Evolutionary conservation across 2,113 vertebrate species (phyloP), one percentile per base, ranked within the genome.

Genomic region (Cyanoderma ruficeps): DNA sequence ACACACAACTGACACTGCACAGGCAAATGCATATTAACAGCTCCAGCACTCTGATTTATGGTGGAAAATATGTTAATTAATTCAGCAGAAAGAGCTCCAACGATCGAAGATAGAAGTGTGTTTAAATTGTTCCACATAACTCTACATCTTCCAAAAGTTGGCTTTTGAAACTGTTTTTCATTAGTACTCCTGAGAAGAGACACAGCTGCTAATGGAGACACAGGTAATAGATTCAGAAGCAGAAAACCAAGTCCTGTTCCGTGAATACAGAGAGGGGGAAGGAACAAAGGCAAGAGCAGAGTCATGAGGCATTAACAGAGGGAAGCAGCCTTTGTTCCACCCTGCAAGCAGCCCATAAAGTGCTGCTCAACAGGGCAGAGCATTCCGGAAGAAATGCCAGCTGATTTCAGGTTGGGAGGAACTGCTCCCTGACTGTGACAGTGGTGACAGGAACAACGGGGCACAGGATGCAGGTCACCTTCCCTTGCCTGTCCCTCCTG

Each of bases 311-410:
- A 60, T 11, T 23, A 37, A 13, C 0, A 52, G 71, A 80, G 59
- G 83, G 78, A 72, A 88, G 68, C 39, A 77, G 71, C 44, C 31
- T 86, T 90, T 83, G 79, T 61, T 94, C 67, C 65, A 9, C 79
- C 65, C 80, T 41, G 75, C 83, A 88, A 75, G 63, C 41, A 76
- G 23, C 91, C 79, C 57, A 61, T 6, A 15, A 89, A 82, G 60
- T 82, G 78, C 71, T 86, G 80, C 81, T 61, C 35, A 67, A 53
- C 55, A 19, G 83, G n/a, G 87, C 77, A 94, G n/a, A 67, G 50
- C 37, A 82, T 41, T 68, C 63, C 0, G 3, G 82, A 88, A 93
- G 44, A 18, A 46, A 33, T 10, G 61, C 61, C 92, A 96, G 92
- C 57, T 64, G 65, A 64, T 67, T 47, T 15, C 30, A 67, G 72